These are phyloP conservation scores for Heterodera carotae DNA, from an alignment of 1,140 invertebrate species.

Conservation along the genomic window DNA sequence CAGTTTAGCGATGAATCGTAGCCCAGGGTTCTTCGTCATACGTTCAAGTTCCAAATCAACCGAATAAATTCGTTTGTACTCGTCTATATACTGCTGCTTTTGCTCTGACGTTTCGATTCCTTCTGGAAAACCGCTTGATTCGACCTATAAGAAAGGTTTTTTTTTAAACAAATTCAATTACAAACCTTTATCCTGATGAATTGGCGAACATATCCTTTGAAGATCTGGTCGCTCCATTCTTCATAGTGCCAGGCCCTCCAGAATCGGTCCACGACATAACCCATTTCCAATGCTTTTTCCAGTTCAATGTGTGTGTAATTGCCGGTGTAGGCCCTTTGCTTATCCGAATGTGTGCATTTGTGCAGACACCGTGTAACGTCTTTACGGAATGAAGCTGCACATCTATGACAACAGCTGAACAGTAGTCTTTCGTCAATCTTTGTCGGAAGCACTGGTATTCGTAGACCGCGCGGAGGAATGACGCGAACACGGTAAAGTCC, in stretches of 20 bases:
- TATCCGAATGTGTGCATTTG: slow-evolving; percentile 12
- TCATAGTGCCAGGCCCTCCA: slow-evolving; percentile 19
- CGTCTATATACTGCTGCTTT: slow-evolving; percentile 11
- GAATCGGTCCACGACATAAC: not conserved
- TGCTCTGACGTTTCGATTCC: slow-evolving; percentile 12
- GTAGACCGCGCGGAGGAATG: slow-evolving; percentile 8
- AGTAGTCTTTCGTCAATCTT: slow-evolving; percentile 23
- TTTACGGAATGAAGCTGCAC: slow-evolving; percentile 6
- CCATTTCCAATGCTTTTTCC: not conserved
- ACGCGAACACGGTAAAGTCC: slow-evolving; percentile 28
- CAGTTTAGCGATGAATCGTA: slow-evolving; percentile 12
- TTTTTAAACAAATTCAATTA: not conserved
- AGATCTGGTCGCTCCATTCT: slow-evolving; percentile 12
- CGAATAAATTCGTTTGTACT: not conserved
- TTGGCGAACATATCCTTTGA: slow-evolving; percentile 20
- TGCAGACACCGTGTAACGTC: not conserved
- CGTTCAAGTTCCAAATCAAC: not conserved
- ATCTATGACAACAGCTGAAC: slow-evolving; percentile 9
- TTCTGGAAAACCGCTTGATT: slow-evolving; percentile 39
- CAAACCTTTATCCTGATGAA: slow-evolving; percentile 27
- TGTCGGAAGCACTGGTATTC: not conserved
- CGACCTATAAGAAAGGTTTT: not conserved
- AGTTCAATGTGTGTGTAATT: slow-evolving; percentile 15
- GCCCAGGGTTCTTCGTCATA: not conserved
- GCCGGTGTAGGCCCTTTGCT: slow-evolving; percentile 11